Percentiles rank a stretch among this genome's conserved stretches.
These are phyloP conservation scores for Drosophila simulans DNA, from an alignment of 1,140 invertebrate species.

Conservation along the genomic window DNA sequence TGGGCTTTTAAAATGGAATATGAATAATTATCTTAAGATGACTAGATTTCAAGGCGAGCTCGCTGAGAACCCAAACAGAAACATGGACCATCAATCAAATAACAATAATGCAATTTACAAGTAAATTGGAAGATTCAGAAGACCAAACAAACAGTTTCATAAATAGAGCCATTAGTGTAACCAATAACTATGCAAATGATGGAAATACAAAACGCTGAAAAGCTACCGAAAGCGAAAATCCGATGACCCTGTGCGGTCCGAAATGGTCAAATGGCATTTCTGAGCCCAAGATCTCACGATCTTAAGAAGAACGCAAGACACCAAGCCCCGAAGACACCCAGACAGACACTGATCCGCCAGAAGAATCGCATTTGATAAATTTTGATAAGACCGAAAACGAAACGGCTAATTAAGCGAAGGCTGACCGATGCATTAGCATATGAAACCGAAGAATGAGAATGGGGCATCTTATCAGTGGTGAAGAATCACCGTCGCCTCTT, in stretches of 20 bases:
- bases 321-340: not conserved
- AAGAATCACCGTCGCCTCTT: constrained; percentile 19
- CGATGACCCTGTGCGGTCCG: constrained; percentile 19
- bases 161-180: constrained; percentile 37
- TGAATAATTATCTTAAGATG: constrained; percentile 8
- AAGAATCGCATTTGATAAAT: constrained; percentile 60
- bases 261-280: constrained; percentile 10
- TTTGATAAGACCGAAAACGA: constrained; percentile 63
- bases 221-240: constrained; percentile 27
- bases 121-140: not conserved
- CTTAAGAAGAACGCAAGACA: not conserved
- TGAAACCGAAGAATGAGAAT: constrained; percentile 22
- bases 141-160: constrained; percentile 6
- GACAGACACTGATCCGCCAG: constrained; percentile 42
- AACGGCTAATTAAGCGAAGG: constrained; percentile 76
- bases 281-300: constrained; percentile 6
- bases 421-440: constrained; percentile 67
- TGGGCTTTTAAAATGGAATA: constrained; percentile 7
- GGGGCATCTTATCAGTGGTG: constrained; percentile 27
- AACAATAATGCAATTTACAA: not conserved
- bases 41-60: constrained; percentile 4
- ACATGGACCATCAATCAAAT: not conserved
- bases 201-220: constrained; percentile 41
- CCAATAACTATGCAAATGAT: constrained; percentile 29
- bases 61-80: too few relatives aligned